Percentiles rank a stretch among this genome's conserved stretches.
Evolutionary conservation across 64 coral and sea anemone species (phyloP).

Genomic region (Hydrozoanthus tunicans): DNA sequence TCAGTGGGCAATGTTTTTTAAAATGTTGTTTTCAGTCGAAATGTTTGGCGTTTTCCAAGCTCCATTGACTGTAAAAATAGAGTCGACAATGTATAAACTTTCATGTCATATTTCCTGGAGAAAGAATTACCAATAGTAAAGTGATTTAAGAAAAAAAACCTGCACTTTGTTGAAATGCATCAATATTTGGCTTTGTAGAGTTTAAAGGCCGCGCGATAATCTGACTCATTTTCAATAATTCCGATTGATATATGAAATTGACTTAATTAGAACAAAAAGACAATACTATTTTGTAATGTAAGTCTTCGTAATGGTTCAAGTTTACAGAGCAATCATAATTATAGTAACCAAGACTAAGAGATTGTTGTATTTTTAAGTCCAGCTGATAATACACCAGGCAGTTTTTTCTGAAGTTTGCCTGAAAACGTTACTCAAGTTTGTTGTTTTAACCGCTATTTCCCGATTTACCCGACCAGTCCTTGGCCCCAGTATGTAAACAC

Average conservation of each 20-base stretch:
- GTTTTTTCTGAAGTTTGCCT: not conserved
- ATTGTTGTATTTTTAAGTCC: constrained; percentile 33
- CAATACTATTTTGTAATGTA: constrained; percentile 15
- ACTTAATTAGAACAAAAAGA: not conserved
- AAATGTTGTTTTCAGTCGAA: constrained; percentile 8
- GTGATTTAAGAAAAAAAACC: not conserved
- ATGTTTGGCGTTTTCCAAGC: not conserved
- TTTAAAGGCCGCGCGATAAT: not conserved
- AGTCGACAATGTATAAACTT: not conserved
- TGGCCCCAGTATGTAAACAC: too few species aligned
- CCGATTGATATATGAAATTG: not conserved
- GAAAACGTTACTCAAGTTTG: not conserved
- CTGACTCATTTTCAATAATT: not conserved
- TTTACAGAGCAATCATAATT: not conserved
- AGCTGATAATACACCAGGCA: constrained; percentile 28
- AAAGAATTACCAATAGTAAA: not conserved
- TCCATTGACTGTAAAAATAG: not conserved
- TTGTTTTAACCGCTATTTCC: not conserved
- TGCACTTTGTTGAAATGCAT: not conserved
- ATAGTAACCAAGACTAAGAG: constrained; percentile 8
- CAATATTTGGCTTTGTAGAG: not conserved
- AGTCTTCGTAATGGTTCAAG: not conserved
- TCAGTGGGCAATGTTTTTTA: not conserved
- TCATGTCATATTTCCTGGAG: not conserved
- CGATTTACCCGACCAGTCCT: not conserved